phyloP scores from a whole-genome alignment of 1,140 invertebrate species.

The Telenomus remus region DNA sequence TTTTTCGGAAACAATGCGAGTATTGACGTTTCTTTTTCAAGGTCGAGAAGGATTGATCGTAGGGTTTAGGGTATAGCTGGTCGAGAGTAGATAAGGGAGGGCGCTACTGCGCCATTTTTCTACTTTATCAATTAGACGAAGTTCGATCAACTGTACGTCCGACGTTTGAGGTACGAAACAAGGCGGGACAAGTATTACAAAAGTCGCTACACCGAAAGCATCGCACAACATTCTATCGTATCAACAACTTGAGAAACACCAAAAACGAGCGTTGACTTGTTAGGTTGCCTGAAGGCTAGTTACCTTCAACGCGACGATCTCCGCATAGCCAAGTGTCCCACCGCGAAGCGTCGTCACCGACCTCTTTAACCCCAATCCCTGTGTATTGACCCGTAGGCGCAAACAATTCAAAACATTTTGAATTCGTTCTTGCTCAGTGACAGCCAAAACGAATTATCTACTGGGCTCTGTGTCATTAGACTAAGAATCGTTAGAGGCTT shows the following conservation, averaged over 20 bases:
- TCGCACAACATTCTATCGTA: slow-evolving; percentile 62
- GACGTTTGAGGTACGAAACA: slow-evolving; percentile 41
- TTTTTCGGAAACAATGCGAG: slow-evolving; percentile 11
- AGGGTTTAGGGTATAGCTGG: slow-evolving; percentile 23
- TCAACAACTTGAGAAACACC: slow-evolving; percentile 58
- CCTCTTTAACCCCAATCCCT: slow-evolving; percentile 89
- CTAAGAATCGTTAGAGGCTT: slow-evolving; percentile 1
- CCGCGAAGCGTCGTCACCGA: slow-evolving; percentile 92
- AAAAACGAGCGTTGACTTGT: slow-evolving; percentile 58
- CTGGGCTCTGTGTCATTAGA: slow-evolving; percentile 7
- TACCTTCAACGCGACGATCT: slow-evolving; percentile 97
- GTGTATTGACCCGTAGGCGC: slow-evolving; percentile 76
- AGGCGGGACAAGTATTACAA: slow-evolving; percentile 51
- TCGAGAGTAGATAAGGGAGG: slow-evolving; percentile 23
- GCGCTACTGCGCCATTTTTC: slow-evolving; percentile 3
- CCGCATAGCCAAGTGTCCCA: slow-evolving; percentile 90
- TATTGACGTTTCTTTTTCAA: slow-evolving; percentile 42
- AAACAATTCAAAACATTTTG: slow-evolving; percentile 70
- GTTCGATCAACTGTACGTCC: slow-evolving; percentile 37
- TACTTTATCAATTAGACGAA: slow-evolving; percentile 26
- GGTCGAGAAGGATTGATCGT: slow-evolving; percentile 25
- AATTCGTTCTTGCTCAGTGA: slow-evolving; percentile 57
- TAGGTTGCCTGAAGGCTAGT: slow-evolving; percentile 62
- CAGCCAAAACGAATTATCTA: slow-evolving; percentile 39
- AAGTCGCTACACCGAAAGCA: slow-evolving; percentile 73